Evolutionary conservation across 2,888 invertebrate genomes (phyloP).

Genomic region (Malachius bipustulatus): DNA sequence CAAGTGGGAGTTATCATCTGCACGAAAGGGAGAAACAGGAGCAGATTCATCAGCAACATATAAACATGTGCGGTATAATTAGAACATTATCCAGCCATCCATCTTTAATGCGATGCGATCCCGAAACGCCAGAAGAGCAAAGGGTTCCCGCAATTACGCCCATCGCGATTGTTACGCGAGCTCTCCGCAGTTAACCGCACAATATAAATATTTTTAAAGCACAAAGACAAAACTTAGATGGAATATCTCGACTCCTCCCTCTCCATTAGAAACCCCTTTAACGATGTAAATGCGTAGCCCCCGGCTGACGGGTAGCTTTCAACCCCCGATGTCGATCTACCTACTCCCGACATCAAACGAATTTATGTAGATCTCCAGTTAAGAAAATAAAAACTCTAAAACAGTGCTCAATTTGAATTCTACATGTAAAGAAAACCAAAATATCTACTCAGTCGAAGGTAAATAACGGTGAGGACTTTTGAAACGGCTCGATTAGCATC

Average conservation of each 20-base stretch:
- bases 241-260: constrained; percentile 34
- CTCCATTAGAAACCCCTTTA: constrained; percentile 33
- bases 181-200: constrained; percentile 22
- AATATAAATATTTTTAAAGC: constrained; percentile 37
- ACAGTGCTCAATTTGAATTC: constrained; percentile 35
- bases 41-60: no score
- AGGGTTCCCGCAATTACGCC: no score
- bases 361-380: constrained; percentile 36
- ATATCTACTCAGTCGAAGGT: constrained; percentile 18
- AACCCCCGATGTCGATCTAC: constrained; percentile 26
- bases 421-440: constrained; percentile 31
- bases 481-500: constrained; percentile 6
- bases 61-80: no score
- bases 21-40: no score
- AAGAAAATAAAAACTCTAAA: constrained; percentile 39
- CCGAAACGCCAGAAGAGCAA: no score
- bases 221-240: constrained; percentile 38
- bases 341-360: constrained; percentile 34
- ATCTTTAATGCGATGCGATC: no score
- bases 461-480: constrained; percentile 11
- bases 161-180: constrained; percentile 21
- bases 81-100: no score
- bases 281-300: constrained; percentile 36
- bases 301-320: constrained; percentile 28
- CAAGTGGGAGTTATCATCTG: no score